phyloP scores from a whole-genome alignment of 2,113 vertebrate species.

The Telmatochromis brichardi region DNA sequence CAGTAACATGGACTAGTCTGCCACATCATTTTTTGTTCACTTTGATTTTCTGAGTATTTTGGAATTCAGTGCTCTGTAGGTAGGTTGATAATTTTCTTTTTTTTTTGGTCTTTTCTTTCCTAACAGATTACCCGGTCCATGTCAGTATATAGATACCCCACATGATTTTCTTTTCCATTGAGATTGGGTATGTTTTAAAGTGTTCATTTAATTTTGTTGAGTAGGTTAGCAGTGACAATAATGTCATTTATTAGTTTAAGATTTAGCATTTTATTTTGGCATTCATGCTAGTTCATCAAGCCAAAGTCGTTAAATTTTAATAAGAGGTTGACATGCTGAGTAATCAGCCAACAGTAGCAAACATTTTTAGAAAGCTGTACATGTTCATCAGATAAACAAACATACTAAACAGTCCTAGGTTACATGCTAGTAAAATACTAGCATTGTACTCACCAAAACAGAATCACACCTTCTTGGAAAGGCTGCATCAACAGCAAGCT shows the following conservation, averaged over 20 bases:
- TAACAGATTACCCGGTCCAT: background rate
- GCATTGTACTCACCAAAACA: background rate
- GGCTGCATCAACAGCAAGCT: background rate
- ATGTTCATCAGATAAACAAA: background rate
- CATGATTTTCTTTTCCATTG: background rate
- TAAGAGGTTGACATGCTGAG: background rate
- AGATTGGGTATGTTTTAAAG: accelerated
- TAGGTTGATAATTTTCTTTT: background rate
- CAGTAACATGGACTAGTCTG: background rate
- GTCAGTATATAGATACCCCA: background rate
- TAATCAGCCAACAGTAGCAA: background rate
- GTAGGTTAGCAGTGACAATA: background rate
- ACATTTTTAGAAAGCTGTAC: background rate
- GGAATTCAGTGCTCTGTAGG: background rate
- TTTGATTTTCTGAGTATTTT: background rate
- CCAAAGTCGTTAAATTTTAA: background rate
- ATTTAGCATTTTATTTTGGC: background rate
- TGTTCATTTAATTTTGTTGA: background rate
- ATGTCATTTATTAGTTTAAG: background rate
- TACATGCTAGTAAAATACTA: background rate
- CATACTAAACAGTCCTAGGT: background rate
- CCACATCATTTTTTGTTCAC: background rate
- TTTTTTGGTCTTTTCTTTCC: background rate
- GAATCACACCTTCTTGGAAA: background rate
- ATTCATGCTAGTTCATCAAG: background rate